Conservation (phyloP, 2,888 invertebrate species). For the Meandrusa payeni region DNA sequence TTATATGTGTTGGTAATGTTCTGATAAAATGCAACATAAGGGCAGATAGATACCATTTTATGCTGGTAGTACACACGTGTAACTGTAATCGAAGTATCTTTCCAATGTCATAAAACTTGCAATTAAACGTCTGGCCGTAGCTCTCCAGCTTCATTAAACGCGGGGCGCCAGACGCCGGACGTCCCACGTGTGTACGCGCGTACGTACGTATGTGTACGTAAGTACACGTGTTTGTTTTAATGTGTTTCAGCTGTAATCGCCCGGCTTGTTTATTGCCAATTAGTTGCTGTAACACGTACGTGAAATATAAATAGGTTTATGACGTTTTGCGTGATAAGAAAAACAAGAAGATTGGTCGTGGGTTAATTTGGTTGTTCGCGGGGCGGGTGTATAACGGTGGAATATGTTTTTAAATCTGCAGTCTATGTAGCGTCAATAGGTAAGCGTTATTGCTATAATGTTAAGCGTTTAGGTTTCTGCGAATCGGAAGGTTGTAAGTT, state of each 20-base stretch:
- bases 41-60: background rate
- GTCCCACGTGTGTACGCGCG: background rate
- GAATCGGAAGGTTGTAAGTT: no score
- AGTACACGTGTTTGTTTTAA: conserved; percentile 12
- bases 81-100: conserved; percentile 2
- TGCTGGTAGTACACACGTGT: background rate
- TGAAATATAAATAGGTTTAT: conserved; percentile 20
- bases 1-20: no score
- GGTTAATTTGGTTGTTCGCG: conserved; percentile 1
- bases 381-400: no score
- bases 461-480: no score
- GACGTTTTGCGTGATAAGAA: conserved; percentile 13
- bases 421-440: no score
- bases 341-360: conserved; percentile 14
- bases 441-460: no score
- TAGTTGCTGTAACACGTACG: conserved; percentile 7
- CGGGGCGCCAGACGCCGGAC: conserved; percentile 1
- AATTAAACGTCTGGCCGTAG: conserved; percentile 10
- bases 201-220: background rate
- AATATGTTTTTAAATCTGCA: no score
- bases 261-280: conserved; percentile 19
- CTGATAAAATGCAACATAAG: no score
- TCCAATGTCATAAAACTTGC: conserved; percentile 10
- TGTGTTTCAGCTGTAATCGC: conserved; percentile 7
- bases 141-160: conserved; percentile 8